Evolutionary conservation across 2,888 invertebrate species (phyloP).

Genomic region (Leptopilina drosophilae): DNA sequence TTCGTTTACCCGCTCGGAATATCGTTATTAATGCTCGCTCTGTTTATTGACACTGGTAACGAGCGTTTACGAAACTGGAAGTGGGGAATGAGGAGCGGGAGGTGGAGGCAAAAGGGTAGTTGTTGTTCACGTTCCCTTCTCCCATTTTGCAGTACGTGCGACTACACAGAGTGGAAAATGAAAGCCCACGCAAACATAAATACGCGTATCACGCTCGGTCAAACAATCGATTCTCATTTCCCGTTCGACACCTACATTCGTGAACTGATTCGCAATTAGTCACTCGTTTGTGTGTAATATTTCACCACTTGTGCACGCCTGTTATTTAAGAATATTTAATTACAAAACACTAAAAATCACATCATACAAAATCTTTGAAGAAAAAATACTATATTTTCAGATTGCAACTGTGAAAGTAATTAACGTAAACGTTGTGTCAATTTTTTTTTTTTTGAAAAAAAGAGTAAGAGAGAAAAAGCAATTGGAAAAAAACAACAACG

Average conservation of each 20-base stretch:
- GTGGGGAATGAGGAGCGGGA: not conserved
- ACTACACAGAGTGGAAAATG: constrained; percentile 49
- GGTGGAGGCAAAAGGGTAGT: constrained; percentile 2
- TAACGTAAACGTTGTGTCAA: constrained; percentile 47
- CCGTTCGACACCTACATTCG: constrained; percentile 59
- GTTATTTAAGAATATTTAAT: constrained; percentile 26
- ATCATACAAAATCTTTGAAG: too few relatives aligned
- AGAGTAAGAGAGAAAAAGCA: not conserved
- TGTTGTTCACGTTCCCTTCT: constrained; percentile 25
- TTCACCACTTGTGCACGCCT: constrained; percentile 37
- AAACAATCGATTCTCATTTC: constrained; percentile 60
- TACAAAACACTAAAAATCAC: not conserved
- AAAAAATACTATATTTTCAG: not conserved
- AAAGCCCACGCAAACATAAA: constrained; percentile 59
- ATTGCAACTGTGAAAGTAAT: constrained; percentile 50
- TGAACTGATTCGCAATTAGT: constrained; percentile 58
- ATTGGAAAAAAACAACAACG: not conserved
- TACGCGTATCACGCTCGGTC: constrained; percentile 57
- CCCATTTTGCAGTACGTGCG: constrained; percentile 38
- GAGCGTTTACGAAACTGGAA: constrained; percentile 50
- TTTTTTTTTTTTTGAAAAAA: not conserved
- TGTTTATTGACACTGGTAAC: constrained; percentile 55
- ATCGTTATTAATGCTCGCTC: constrained; percentile 49
- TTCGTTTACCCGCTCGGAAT: constrained; percentile 33
- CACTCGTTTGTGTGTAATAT: constrained; percentile 58